Conservation (phyloP, 1,140 invertebrate genomes). For the Lanistes nyassanus region DNA sequence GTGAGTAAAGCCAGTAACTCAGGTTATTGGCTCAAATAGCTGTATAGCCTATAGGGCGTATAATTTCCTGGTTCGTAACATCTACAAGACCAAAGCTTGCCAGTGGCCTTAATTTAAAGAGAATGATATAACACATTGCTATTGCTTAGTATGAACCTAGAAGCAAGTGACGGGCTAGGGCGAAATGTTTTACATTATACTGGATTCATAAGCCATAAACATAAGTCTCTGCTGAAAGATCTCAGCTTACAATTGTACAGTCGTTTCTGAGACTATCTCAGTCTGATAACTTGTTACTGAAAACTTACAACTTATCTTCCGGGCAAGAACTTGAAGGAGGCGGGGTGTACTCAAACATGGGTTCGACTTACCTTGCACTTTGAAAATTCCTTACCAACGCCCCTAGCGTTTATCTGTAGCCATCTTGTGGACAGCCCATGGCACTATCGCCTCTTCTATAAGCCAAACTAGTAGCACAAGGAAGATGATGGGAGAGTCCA, state of each 20-base stretch:
- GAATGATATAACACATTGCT: no score
- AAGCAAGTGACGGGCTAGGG: no score
- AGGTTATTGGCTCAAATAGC: no score
- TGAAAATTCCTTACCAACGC: background rate
- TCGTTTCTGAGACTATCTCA: background rate
- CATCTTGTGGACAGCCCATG: constrained; percentile 9
- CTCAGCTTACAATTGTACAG: background rate
- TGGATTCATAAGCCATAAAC: no score
- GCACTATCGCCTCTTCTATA: background rate
- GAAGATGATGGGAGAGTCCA: constrained; percentile 17
- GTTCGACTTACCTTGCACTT: constrained; percentile 9
- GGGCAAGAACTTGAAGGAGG: constrained; percentile 13
- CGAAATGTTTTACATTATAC: no score
- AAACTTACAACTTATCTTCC: constrained; percentile 10
- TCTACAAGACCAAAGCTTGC: no score
- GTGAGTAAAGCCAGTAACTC: no score
- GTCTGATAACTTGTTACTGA: background rate
- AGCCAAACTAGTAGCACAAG: constrained; percentile 3
- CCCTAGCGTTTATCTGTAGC: constrained; percentile 20
- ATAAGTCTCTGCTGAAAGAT: no score
- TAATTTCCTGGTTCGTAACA: no score
- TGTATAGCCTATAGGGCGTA: no score
- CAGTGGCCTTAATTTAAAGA: no score
- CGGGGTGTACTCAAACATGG: background rate
- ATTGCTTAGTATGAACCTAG: no score